Evolutionary conservation across 2,888 invertebrate genomes (phyloP).

Genomic region (Chorisops tibialis): DNA sequence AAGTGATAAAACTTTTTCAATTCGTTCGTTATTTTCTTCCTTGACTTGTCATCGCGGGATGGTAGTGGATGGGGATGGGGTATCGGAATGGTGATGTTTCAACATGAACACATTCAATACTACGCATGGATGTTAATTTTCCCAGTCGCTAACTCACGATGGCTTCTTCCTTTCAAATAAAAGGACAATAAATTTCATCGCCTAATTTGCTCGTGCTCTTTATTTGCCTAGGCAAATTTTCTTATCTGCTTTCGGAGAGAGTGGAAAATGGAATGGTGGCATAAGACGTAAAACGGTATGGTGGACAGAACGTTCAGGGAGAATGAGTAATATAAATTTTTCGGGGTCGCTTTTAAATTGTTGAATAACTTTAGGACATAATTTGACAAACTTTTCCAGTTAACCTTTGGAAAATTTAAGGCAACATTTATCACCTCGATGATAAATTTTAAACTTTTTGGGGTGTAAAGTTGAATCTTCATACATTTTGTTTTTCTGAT

Average conservation of each 20-base stretch:
- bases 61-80: too few species aligned
- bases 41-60: background rate
- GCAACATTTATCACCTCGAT: conserved; percentile 22
- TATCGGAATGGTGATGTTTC: too few species aligned
- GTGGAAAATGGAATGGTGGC: too few species aligned
- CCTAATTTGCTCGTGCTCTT: conserved; percentile 23
- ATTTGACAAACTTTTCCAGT: conserved; percentile 25
- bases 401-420: conserved; percentile 20
- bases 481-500: too few species aligned
- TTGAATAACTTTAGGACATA: conserved; percentile 16
- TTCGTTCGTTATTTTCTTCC: conserved; percentile 7
- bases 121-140: conserved; percentile 23
- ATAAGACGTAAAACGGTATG: too few species aligned
- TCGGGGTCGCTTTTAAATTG: background rate
- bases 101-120: background rate
- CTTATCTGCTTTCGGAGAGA: conserved; percentile 3
- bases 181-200: conserved; percentile 23
- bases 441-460: conserved; percentile 17
- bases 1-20: conserved; percentile 26
- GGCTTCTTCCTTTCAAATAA: conserved; percentile 1
- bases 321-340: conserved; percentile 14
- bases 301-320: background rate
- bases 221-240: conserved; percentile 16
- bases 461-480: background rate
- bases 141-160: background rate